phyloP scores from a whole-genome alignment of 2,797 vertebrate species.

The Phrynocephalus guinanensis region DNA sequence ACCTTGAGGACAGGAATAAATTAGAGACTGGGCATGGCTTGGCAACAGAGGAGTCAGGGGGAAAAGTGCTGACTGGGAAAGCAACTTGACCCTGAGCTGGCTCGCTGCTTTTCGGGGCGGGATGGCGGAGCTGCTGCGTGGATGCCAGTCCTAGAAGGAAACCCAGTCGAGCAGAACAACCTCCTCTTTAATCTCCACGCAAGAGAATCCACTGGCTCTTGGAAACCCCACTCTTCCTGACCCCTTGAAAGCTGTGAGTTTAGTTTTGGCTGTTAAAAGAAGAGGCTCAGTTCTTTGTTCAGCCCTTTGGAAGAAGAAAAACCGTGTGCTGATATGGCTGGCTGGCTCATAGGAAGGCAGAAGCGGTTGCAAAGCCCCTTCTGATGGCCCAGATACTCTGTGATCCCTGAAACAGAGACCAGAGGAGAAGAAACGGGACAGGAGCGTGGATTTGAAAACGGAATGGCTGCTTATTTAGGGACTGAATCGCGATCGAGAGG shows the following conservation, averaged over 20 bases:
- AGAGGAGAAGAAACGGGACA: conserved; percentile 4
- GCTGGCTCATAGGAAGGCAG: conserved; percentile 16
- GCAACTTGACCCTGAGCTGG: neutral
- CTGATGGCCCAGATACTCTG: conserved; percentile 6
- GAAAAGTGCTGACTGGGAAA: neutral
- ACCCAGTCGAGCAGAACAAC: neutral
- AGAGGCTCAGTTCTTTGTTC: neutral
- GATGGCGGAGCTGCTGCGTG: neutral
- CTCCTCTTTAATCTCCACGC: conserved; percentile 7
- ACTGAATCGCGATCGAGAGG: neutral
- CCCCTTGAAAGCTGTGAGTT: neutral
- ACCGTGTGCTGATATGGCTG: neutral
- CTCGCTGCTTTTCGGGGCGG: neutral
- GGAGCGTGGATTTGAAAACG: neutral
- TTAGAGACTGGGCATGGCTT: neutral
- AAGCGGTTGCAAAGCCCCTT: conserved; percentile 5
- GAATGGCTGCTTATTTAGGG: neutral
- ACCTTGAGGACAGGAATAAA: neutral
- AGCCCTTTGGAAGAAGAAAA: conserved; percentile 4
- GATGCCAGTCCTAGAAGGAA: neutral
- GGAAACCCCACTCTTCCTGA: conserved; percentile 18
- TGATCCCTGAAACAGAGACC: conserved; percentile 24
- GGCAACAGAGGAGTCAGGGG: neutral
- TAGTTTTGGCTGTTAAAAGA: neutral
- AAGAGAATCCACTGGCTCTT: conserved; percentile 1